A percentile compares a stretch with the other conserved stretches of the same genome.
phyloP scores from a whole-genome alignment of 2,113 vertebrate genomes.

The Hippolais icterina region DNA sequence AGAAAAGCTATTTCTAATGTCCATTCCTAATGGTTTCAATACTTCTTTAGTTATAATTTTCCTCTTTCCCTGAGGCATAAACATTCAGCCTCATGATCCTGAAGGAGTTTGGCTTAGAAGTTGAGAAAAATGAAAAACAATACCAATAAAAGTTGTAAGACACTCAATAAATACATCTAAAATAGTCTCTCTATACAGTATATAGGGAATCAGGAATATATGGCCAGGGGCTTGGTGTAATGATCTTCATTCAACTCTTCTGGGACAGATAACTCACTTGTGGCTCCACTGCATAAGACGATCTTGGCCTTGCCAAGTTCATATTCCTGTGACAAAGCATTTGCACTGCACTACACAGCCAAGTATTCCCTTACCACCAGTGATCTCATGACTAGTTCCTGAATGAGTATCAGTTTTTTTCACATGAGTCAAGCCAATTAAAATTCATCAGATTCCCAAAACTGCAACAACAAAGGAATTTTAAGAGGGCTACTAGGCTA shows the following conservation, averaged over 20 bases:
- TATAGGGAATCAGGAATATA: not conserved
- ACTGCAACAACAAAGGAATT: not conserved
- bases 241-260: not conserved
- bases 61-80: constrained; percentile 46
- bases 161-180: constrained; percentile 30
- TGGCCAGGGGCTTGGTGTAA: not conserved
- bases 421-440: not conserved
- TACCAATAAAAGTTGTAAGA: constrained; percentile 26
- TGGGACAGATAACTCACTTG: not conserved
- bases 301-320: not conserved
- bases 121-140: constrained; percentile 46
- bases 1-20: constrained; percentile 35
- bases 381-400: not conserved
- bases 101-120: constrained; percentile 7
- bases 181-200: not conserved
- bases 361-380: not conserved
- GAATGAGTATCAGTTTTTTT: not conserved
- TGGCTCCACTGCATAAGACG: not conserved
- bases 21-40: constrained; percentile 41
- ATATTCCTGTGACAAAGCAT: not conserved
- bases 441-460: not conserved
- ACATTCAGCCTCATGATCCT: constrained; percentile 28
- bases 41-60: constrained; percentile 45
- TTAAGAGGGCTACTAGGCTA: not conserved
- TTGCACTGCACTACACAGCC: not conserved